Percentiles rank a stretch among this genome's conserved stretches.
Evolutionary conservation across 2,888 invertebrate genomes (phyloP).

Genomic region (Neria commutata): DNA sequence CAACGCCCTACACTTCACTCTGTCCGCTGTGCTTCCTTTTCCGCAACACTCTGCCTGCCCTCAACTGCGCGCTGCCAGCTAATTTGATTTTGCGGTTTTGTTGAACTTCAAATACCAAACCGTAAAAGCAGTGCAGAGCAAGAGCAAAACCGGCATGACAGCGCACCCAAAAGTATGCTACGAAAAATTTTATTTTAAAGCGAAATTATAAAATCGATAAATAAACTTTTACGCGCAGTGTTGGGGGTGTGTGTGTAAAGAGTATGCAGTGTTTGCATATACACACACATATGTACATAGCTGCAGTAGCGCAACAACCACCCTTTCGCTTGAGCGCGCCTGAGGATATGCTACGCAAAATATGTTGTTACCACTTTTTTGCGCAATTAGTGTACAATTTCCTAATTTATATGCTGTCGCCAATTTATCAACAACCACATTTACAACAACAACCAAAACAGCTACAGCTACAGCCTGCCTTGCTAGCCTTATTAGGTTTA

Average conservation of each 20-base stretch:
- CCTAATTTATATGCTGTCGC: constrained; percentile 58
- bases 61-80: constrained; percentile 41
- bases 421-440: constrained; percentile 46
- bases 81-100: constrained; percentile 52
- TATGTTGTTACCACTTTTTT: constrained; percentile 38
- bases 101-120: constrained; percentile 50
- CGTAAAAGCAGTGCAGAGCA: constrained; percentile 35
- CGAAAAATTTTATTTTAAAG: constrained; percentile 30
- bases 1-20: background rate
- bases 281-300: constrained; percentile 40
- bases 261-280: background rate
- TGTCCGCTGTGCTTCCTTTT: background rate
- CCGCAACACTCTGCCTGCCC: constrained; percentile 26
- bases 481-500: constrained; percentile 18
- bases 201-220: constrained; percentile 43
- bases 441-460: constrained; percentile 4
- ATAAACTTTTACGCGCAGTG: constrained; percentile 44
- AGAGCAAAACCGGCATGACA: constrained; percentile 35
- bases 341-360: constrained; percentile 40
- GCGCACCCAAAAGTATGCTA: constrained; percentile 48
- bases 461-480: constrained; percentile 4
- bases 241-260: background rate
- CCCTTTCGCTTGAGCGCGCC: constrained; percentile 23
- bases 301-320: constrained; percentile 35
- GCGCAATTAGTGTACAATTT: constrained; percentile 57